A percentile compares a stretch with the other conserved stretches of the same genome.
These are phyloP conservation scores for Accipiter cooperii DNA, from an alignment of 2,113 vertebrate species.

Conservation along the genomic window DNA sequence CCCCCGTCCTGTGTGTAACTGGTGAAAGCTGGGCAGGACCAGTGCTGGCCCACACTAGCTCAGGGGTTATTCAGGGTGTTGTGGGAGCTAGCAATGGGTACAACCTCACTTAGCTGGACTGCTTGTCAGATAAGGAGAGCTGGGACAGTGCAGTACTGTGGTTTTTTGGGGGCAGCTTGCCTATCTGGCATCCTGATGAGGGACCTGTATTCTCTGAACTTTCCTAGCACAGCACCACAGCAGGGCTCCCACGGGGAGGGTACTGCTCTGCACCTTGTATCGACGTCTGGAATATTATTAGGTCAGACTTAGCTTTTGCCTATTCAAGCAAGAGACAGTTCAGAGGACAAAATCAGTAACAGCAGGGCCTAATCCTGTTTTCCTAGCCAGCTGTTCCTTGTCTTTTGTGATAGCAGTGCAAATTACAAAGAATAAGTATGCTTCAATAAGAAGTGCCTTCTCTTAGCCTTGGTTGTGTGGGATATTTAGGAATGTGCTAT, in stretches of 20 bases:
- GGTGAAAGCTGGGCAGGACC: not conserved
- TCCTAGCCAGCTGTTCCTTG: not conserved
- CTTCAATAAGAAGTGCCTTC: not conserved
- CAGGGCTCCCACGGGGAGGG: fast-evolving
- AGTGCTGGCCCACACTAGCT: not conserved
- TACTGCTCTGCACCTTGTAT: not conserved
- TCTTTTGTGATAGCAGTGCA: not conserved
- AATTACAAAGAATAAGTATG: not conserved
- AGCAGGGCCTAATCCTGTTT: not conserved
- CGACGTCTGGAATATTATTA: not conserved
- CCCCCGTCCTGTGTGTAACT: too few species aligned
- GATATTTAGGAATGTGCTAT: not conserved
- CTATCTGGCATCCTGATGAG: not conserved
- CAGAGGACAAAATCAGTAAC: not conserved
- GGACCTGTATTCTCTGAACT: not conserved
- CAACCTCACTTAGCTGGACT: not conserved
- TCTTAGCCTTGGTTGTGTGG: not conserved
- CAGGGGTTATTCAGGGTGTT: not conserved
- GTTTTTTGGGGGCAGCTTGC: not conserved
- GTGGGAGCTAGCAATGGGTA: not conserved
- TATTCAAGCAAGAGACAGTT: not conserved
- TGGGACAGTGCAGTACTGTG: not conserved
- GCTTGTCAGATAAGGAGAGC: not conserved
- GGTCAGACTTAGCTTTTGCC: not conserved
- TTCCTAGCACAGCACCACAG: fast-evolving